Conservation (phyloP, 2,888 invertebrate genomes). For the Eupithecia dodoneata region DNA sequence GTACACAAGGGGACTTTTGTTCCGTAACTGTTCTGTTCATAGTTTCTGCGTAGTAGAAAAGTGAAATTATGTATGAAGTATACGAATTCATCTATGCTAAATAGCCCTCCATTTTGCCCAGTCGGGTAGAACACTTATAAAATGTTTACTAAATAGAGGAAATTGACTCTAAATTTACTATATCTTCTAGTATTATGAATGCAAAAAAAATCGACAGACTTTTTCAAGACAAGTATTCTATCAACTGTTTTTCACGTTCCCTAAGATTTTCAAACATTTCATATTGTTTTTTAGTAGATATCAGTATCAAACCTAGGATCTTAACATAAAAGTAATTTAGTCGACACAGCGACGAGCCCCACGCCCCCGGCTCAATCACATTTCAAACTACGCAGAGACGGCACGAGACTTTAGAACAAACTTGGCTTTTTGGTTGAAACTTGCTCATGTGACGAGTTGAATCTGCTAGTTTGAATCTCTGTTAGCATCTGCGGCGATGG, state of each 20-base stretch:
- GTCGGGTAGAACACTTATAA: too few species aligned
- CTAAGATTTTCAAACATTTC: too few species aligned
- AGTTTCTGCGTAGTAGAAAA: constrained; percentile 15
- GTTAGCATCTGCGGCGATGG: not conserved
- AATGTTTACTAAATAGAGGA: too few species aligned
- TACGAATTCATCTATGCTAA: not conserved
- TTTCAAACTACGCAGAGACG: not conserved
- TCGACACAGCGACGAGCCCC: not conserved
- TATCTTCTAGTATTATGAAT: too few species aligned
- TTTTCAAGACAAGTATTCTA: too few species aligned
- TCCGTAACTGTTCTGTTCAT: not conserved
- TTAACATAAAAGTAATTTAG: not conserved
- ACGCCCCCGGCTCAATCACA: not conserved
- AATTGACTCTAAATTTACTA: too few species aligned
- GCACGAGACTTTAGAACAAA: not conserved
- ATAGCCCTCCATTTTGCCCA: too few species aligned
- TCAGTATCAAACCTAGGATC: not conserved
- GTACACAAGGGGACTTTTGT: not conserved
- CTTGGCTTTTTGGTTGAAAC: not conserved
- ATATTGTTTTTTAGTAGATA: not conserved
- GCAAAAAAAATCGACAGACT: too few species aligned
- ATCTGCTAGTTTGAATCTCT: not conserved
- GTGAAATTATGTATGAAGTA: constrained; percentile 6
- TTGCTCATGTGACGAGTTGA: not conserved
- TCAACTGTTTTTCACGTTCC: not conserved